phyloP scores from a whole-genome alignment of 2,113 vertebrate species.

The Cygnus atratus region DNA sequence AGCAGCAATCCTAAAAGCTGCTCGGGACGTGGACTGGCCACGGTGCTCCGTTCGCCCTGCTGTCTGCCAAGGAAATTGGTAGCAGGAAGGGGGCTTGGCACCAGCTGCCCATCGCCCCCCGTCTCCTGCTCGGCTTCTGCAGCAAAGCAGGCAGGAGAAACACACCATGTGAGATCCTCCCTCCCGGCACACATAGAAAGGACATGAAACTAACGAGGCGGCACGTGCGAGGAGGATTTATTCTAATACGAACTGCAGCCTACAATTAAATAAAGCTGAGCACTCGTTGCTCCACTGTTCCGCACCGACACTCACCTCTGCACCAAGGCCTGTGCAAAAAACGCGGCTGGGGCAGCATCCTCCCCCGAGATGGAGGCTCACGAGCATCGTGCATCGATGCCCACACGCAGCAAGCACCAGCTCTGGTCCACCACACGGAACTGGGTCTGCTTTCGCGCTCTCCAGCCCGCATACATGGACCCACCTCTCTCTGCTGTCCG shows the following conservation, averaged over 20 bases:
- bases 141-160: background rate
- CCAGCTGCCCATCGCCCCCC: accelerated
- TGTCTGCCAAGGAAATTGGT: accelerated
- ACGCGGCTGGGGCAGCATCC: accelerated
- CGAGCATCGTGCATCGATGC: no score
- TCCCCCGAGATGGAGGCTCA: background rate
- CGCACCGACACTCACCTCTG: background rate
- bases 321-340: background rate
- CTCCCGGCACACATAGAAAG: background rate
- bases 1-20: background rate
- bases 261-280: background rate
- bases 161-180: no score
- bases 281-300: accelerated
- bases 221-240: background rate
- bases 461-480: background rate
- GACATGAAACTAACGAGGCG: accelerated
- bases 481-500: background rate
- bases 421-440: accelerated
- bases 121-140: background rate
- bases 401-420: background rate
- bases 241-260: background rate
- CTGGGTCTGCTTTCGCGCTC: accelerated
- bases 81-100: accelerated
- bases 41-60: accelerated
- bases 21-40: accelerated